Evolutionary conservation across 2,888 invertebrate genomes (phyloP), one percentile per base, ranked within the genome.

Genomic region (Cheilosia scutellata): DNA sequence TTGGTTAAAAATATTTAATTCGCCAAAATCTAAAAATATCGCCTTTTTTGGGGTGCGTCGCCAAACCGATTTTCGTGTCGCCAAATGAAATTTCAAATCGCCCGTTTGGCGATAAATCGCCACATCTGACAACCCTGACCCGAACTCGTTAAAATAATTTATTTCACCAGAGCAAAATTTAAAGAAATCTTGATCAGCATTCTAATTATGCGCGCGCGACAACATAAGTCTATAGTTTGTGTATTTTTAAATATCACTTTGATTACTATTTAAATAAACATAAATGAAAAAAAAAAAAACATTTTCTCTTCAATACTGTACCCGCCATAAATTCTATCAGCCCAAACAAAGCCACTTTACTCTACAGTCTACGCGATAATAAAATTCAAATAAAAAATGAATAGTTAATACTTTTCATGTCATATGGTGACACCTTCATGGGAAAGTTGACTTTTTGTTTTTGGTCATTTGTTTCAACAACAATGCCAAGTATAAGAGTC

Each of bases 351-450:
- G 25, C 5, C 5, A 27, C 27, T 44, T 31, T 9, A 20, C 47
- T 47, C 20, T 9, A 27, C 29, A 20, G 33, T 47, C 20, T 9
- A 27, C 29, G 53, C 6, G 53, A 40, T 66, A 66, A 44, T 57
- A 58, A 70, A 70, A 80, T 70, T 65, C 40, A 47, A 75, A 65
- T 58, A 58, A 65, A 74, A 44, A 29, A 65, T 75, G 63, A 83
- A 70, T 79, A 63, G 70, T 49, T 74, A 57, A 53, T 62, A 29
- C 49, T 70, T 70, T 84, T 79, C 63, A 47, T 65, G 70, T 75
- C 37, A 42, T 42, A 40, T 58, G 70, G 44, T 53, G 83, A 84
- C 83, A 84, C 84, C 53, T 68, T 60, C 60, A 58, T 71, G 65
- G 58, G 70, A 84, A 65, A 79, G 75, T 79, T 79, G 63, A 55